Evolutionary conservation across 2,113 vertebrate species (phyloP).

Genomic region (Willisornis vidua): DNA sequence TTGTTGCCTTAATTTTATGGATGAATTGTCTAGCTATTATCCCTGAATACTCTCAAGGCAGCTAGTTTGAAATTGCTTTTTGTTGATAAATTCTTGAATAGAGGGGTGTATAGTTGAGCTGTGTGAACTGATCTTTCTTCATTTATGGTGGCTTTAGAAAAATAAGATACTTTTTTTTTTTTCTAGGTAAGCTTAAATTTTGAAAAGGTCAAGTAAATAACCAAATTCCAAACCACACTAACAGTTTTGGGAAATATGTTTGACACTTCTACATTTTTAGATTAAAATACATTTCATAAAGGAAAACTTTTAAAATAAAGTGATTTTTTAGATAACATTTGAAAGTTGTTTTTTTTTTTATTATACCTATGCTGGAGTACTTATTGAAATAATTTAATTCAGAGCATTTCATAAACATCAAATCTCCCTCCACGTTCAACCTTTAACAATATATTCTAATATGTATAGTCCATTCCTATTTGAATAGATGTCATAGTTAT

Average conservation of each 20-base stretch:
- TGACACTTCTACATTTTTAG: neutral
- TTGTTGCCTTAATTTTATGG: slow-evolving; percentile 54
- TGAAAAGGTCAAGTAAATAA: neutral
- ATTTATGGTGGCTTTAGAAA: slow-evolving; percentile 9
- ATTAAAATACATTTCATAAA: neutral
- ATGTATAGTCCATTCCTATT: neutral
- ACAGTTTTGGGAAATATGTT: neutral
- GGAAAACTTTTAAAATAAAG: neutral
- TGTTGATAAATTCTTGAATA: slow-evolving; percentile 44
- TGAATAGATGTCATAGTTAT: neutral
- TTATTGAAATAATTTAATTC: neutral
- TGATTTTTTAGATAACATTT: neutral
- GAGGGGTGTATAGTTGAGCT: neutral
- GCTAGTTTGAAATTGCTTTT: slow-evolving; percentile 45
- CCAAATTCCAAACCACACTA: neutral
- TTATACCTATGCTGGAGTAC: neutral
- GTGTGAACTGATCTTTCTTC: slow-evolving; percentile 1
- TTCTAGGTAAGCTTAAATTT: neutral
- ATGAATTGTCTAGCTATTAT: slow-evolving; percentile 38
- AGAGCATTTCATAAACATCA: neutral
- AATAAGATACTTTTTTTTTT: neutral
- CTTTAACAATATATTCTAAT: neutral
- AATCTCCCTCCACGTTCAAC: neutral
- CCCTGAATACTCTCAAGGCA: neutral
- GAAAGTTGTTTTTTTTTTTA: neutral